Evolutionary conservation across 2,888 invertebrate species (phyloP).

Genomic region (Antheraea assamensis): DNA sequence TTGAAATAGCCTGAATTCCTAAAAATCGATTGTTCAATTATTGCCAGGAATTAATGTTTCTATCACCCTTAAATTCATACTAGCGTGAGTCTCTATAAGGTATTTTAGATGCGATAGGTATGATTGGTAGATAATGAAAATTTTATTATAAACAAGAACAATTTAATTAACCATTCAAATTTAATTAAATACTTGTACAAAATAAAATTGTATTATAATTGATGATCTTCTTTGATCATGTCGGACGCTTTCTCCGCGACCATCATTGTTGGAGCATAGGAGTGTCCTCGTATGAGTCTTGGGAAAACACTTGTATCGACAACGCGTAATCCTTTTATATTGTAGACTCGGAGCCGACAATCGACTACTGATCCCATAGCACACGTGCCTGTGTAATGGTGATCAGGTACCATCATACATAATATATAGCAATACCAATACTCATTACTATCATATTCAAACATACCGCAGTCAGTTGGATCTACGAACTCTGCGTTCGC

Average conservation of each 20-base stretch:
- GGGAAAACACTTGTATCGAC: constrained; percentile 34
- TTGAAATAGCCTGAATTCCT: background rate
- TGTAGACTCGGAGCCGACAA: constrained; percentile 64
- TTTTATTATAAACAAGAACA: background rate
- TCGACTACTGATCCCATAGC: constrained; percentile 72
- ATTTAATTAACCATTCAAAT: background rate
- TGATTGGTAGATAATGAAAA: background rate
- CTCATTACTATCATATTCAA: constrained; percentile 46
- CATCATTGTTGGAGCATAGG: constrained; percentile 33
- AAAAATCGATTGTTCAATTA: background rate
- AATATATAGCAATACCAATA: constrained; percentile 17
- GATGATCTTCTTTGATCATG: constrained; percentile 29
- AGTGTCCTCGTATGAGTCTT: constrained; percentile 29
- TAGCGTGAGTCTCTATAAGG: background rate
- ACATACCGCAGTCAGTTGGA: constrained; percentile 22
- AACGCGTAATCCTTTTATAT: constrained; percentile 54
- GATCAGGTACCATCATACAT: constrained; percentile 12
- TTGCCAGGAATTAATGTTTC: background rate
- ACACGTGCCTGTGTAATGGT: constrained; percentile 5
- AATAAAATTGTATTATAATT: background rate
- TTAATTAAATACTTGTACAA: background rate
- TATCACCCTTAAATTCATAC: background rate
- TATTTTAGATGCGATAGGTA: background rate
- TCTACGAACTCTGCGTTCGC: background rate
- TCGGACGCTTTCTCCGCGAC: constrained; percentile 35